Conservation (phyloP, 2,113 vertebrate species). For the Halichoeres trimaculatus region DNA sequence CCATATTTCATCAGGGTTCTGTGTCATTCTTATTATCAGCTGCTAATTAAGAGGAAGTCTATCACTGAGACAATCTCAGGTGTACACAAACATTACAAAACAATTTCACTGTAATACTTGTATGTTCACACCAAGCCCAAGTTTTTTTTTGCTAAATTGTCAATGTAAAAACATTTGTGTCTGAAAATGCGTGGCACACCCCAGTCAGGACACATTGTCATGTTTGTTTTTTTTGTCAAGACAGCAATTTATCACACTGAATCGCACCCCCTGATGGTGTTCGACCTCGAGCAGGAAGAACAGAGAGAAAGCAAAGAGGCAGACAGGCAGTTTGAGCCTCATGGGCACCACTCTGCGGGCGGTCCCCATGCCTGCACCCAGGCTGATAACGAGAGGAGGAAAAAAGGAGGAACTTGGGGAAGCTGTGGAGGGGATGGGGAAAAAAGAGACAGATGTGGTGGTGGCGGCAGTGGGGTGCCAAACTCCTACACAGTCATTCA, state of each 20-base stretch:
- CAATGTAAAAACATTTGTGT: slow-evolving; percentile 6
- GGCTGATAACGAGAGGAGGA: slow-evolving; percentile 69
- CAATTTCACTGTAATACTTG: slow-evolving; percentile 1
- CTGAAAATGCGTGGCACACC: slow-evolving; percentile 24
- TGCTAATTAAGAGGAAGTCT: slow-evolving; percentile 30
- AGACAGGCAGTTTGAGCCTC: slow-evolving; percentile 58
- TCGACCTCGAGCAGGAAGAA: slow-evolving; percentile 66
- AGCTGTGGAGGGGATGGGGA: slow-evolving; percentile 21
- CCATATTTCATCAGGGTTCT: slow-evolving; percentile 30
- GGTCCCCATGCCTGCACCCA: slow-evolving; percentile 68
- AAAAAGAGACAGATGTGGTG: slow-evolving; percentile 9
- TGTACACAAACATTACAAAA: background rate
- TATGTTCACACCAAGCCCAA: background rate
- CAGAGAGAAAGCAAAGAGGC: slow-evolving; percentile 52
- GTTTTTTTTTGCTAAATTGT: slow-evolving; percentile 25
- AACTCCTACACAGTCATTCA: background rate
- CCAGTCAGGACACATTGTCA: slow-evolving; percentile 1
- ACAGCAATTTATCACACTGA: slow-evolving; percentile 56
- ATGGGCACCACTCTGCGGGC: slow-evolving; percentile 62
- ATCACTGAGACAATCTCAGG: slow-evolving; percentile 7
- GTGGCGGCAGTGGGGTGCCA: background rate
- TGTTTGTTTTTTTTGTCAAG: slow-evolving; percentile 23
- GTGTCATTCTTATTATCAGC: slow-evolving; percentile 40
- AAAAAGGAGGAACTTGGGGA: slow-evolving; percentile 45
- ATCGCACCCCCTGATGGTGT: slow-evolving; percentile 63